These are phyloP conservation scores for Ladona fulva DNA, from an alignment of 1,140 invertebrate species.

Conservation along the genomic window DNA sequence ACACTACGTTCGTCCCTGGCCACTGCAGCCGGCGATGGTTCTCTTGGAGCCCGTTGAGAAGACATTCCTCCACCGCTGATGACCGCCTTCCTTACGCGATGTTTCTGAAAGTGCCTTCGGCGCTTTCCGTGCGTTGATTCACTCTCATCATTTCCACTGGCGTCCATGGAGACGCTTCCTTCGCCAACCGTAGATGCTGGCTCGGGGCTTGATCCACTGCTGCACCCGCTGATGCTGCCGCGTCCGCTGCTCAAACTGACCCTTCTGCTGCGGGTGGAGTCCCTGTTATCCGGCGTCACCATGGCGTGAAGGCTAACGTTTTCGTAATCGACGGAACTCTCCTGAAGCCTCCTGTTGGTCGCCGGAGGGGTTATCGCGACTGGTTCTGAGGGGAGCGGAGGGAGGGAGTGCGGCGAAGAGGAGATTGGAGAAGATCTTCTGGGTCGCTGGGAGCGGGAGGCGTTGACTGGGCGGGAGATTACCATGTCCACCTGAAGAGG, in stretches of 20 bases:
- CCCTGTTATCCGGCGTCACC: slow-evolving; percentile 21
- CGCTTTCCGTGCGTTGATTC: background rate
- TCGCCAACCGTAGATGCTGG: background rate
- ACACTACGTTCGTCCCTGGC: slow-evolving; percentile 11
- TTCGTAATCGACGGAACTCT: slow-evolving; percentile 30
- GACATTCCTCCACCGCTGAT: background rate
- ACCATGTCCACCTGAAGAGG: slow-evolving; percentile 14
- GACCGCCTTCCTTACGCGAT: background rate
- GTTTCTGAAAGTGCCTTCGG: background rate
- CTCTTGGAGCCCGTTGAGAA: background rate
- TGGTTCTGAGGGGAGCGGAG: slow-evolving; percentile 14
- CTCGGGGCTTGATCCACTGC: slow-evolving; percentile 13
- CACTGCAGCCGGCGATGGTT: background rate
- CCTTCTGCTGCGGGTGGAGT: slow-evolving; percentile 38
- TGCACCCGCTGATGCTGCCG: background rate
- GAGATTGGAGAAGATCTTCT: slow-evolving; percentile 32
- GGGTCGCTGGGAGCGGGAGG: slow-evolving; percentile 32
- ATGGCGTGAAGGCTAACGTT: slow-evolving; percentile 28
- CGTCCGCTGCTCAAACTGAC: slow-evolving; percentile 21
- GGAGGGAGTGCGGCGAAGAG: slow-evolving; percentile 19
- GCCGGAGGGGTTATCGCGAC: slow-evolving; percentile 21
- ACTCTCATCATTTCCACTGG: background rate
- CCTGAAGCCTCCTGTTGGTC: slow-evolving; percentile 32
- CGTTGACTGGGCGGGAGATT: slow-evolving; percentile 12
- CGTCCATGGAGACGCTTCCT: background rate